Percentiles rank a stretch among this genome's conserved stretches.
phyloP scores from a whole-genome alignment of 1,140 invertebrate genomes.

The Coptotermes formosanus region DNA sequence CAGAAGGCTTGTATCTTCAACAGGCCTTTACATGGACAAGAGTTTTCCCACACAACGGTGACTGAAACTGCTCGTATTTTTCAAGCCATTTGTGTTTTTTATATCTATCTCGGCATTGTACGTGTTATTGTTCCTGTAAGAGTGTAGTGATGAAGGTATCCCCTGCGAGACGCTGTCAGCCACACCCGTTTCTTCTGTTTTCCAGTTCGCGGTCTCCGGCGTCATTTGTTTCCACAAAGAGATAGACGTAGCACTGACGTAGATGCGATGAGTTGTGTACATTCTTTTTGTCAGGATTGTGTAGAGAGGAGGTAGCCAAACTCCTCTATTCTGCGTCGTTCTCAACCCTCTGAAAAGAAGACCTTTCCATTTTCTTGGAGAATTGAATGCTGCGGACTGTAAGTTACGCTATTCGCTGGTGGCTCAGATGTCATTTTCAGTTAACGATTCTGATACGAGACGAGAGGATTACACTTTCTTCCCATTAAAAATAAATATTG shows the following conservation, averaged over 20 bases:
- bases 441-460: neutral
- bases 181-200: neutral
- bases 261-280: neutral
- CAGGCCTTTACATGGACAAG: neutral
- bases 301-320: neutral
- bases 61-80: neutral
- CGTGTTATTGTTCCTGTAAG: too few relatives aligned
- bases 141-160: neutral
- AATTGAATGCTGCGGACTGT: too few relatives aligned
- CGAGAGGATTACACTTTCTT: neutral
- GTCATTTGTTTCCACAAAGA: constrained; percentile 8
- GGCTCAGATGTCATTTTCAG: neutral
- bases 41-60: neutral
- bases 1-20: neutral
- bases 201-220: neutral
- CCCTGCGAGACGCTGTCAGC: neutral
- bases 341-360: too few relatives aligned
- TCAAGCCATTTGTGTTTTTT: neutral
- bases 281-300: neutral
- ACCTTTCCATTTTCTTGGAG: too few relatives aligned
- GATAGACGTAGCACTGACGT: neutral
- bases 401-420: too few relatives aligned
- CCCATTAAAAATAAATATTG: too few relatives aligned
- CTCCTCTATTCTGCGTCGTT: too few relatives aligned
- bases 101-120: neutral